Evolutionary conservation across 53 echinoderm and acorn worm genomes (phyloP).

Genomic region (Patiria pectinifera): DNA sequence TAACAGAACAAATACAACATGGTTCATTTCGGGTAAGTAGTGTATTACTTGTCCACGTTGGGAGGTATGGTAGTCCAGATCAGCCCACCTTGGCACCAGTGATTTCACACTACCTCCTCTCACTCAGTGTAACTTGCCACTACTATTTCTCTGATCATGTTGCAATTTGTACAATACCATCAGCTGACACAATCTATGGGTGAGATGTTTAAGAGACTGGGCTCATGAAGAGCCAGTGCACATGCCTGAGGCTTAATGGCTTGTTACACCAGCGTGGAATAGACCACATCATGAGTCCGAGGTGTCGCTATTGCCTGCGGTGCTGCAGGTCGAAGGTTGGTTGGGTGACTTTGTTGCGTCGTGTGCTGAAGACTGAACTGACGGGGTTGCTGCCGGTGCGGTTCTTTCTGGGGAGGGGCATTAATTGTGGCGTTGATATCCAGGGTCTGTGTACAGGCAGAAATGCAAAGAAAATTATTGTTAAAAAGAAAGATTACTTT

Average conservation of each 20-base stretch:
- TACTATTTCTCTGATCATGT: no score
- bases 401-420: slow-evolving; percentile 95
- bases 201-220: neutral
- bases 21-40: no score
- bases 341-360: slow-evolving; percentile 63
- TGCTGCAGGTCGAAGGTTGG: slow-evolving; percentile 53
- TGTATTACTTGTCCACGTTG: no score
- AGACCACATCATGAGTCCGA: slow-evolving; percentile 50
- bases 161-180: no score
- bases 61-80: no score
- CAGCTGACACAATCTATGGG: neutral
- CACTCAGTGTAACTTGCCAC: no score
- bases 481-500: neutral
- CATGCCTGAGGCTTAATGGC: neutral
- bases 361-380: slow-evolving; percentile 65
- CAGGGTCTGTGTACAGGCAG: slow-evolving; percentile 66
- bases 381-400: slow-evolving; percentile 7
- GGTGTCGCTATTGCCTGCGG: slow-evolving; percentile 24
- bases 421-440: slow-evolving; percentile 96
- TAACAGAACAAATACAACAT: no score
- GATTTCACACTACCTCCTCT: no score
- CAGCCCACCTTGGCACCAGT: no score
- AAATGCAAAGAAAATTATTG: neutral
- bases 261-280: slow-evolving; percentile 21
- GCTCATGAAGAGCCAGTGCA: neutral